Evolutionary conservation across 1,140 invertebrate species (phyloP).

Genomic region (Kradibia gibbosae): DNA sequence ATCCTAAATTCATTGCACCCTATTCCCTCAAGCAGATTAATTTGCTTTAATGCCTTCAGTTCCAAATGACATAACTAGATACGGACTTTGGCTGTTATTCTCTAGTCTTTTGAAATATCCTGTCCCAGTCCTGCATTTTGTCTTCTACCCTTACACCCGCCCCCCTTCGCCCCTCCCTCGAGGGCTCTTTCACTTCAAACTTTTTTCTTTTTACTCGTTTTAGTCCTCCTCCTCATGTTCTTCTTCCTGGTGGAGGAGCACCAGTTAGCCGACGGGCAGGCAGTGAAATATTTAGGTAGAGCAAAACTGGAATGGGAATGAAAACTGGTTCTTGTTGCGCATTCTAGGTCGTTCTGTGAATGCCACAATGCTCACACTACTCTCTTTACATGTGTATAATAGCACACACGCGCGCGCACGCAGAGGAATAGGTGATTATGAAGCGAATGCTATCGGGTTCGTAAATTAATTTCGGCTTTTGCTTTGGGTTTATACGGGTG

Average conservation of each 20-base stretch:
- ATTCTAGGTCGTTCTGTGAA: conserved; percentile 64
- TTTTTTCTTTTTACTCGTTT: conserved; percentile 9
- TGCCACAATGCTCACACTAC: conserved; percentile 57
- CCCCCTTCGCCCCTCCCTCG: not conserved
- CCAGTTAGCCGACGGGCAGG: conserved; percentile 47
- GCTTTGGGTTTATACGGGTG: conserved; percentile 8
- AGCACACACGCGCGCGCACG: not conserved
- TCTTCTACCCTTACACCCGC: not conserved
- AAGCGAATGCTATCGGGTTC: conserved; percentile 19
- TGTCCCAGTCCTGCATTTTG: not conserved
- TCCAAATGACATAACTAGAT: conserved; percentile 3
- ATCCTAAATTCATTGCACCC: not conserved
- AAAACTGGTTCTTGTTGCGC: conserved; percentile 66
- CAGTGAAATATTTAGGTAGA: conserved; percentile 63
- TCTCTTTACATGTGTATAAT: not conserved
- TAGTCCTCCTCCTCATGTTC: conserved; percentile 29
- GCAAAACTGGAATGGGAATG: conserved; percentile 58
- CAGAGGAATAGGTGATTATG: conserved; percentile 52
- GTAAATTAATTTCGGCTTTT: conserved; percentile 33
- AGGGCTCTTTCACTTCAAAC: not conserved
- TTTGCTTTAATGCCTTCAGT: conserved; percentile 2
- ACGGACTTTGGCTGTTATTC: conserved; percentile 13
- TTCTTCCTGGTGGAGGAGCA: conserved; percentile 33
- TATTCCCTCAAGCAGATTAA: not conserved
- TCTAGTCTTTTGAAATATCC: conserved; percentile 18